These are phyloP conservation scores for Pyrgilauda ruficollis DNA, from an alignment of 2,113 vertebrate genomes.

Conservation along the genomic window DNA sequence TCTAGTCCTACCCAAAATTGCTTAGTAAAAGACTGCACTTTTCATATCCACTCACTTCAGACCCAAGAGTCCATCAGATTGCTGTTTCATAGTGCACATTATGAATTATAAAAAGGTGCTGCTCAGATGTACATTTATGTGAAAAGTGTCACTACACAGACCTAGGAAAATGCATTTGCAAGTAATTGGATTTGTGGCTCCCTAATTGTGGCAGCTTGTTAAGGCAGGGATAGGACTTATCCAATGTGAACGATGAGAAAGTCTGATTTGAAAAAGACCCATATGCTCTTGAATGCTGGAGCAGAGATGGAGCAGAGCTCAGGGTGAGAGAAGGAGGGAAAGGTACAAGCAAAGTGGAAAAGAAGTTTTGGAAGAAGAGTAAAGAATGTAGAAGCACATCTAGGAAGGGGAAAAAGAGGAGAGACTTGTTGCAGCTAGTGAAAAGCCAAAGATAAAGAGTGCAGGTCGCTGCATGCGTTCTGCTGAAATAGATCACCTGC, in stretches of 20 bases:
- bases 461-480: not conserved
- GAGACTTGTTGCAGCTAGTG: not conserved
- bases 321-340: not conserved
- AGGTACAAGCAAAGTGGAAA: not conserved
- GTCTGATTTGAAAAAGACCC: not conserved
- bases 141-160: not conserved
- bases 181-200: not conserved
- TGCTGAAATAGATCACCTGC: not conserved
- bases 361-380: not conserved
- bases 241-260: not conserved
- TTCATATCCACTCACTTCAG: not conserved
- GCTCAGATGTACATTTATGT: rapidly evolving
- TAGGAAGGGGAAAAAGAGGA: not conserved
- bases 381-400: not conserved
- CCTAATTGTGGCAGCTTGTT: not conserved
- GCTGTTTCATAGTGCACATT: not conserved
- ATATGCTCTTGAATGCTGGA: not conserved
- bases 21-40: not conserved
- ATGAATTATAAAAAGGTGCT: not conserved
- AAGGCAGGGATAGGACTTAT: not conserved
- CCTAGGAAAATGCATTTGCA: not conserved
- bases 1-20: not conserved
- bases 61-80: not conserved
- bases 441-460: not conserved
- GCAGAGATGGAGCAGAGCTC: not conserved